Evolutionary conservation across 2,888 invertebrate species (phyloP), one percentile per base, ranked within the genome.

Genomic region (Epinotia bilunana): DNA sequence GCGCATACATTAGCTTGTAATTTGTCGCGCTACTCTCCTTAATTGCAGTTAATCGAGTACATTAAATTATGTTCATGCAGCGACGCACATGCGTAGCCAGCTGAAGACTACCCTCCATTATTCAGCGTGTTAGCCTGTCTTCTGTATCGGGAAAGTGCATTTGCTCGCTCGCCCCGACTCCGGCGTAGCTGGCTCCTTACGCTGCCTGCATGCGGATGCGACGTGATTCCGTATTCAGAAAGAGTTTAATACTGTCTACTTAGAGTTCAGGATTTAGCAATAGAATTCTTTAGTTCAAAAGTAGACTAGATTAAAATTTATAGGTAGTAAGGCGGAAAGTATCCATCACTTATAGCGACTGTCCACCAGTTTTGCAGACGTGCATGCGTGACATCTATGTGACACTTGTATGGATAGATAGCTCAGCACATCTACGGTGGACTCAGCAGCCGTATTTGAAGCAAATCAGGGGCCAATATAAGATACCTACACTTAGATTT

Each of bases 91-190:
- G 28, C 46, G 63, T 23, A 33, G 1, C 23, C 3, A n/a, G 28
- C 55, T 57, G 5, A 20, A n/a, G n/a, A 28, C 11, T 39, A 20
- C 13, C 55, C 67, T 18, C 20, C 12, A 33, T 39, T 39, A 67
- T 57, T 16, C n/a, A 58, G 13, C 49, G 49, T 28, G 69, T 49
- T 58, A 46, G 43, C 57, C 57, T 46, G 43, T 23, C 20, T 5
- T 9, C 4, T 11, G 64, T 65, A 72, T 65, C 72, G 16, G 49
- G 49, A 60, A 65, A 65, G 65, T 49, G 65, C 72, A 65, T 65
- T 72, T 49, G 58, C 64, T 64, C 39, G 39, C 28, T 28, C 46
- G 55, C 39, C 49, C 53, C 20, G 49, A 2, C 53, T 58, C 46
- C 18, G 57, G n/a, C 2, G 63, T 28, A 16, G 64, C 23, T 16